These are phyloP conservation scores for Eulemur rubriventer DNA, from an alignment of 2,797 vertebrate genomes.

Conservation along the genomic window DNA sequence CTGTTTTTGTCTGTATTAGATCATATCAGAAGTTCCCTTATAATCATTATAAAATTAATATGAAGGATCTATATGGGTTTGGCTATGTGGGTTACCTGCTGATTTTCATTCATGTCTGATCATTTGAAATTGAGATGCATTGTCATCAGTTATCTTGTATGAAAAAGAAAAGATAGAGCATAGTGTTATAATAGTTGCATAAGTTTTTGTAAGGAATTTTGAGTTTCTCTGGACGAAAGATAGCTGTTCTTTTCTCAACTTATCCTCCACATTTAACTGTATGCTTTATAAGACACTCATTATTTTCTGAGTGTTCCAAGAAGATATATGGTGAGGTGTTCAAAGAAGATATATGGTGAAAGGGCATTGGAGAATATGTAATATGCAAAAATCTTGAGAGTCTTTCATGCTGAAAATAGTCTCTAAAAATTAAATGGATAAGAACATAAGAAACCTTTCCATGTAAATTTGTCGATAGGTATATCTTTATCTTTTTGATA, in stretches of 20 bases:
- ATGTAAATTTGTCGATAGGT: not conserved
- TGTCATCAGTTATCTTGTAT: conserved; percentile 38
- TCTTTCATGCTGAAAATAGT: conserved; percentile 38
- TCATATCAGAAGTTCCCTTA: conserved; percentile 49
- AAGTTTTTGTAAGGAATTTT: not conserved
- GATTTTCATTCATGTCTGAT: not conserved
- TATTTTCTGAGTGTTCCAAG: conserved; percentile 64
- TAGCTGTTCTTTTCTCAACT: conserved; percentile 59
- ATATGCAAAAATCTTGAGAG: not conserved
- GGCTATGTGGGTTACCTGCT: not conserved
- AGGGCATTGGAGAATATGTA: conserved; percentile 48
- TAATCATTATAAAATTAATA: not conserved
- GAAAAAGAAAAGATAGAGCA: conserved; percentile 17
- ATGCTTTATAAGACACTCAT: conserved; percentile 34
- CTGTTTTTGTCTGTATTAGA: not conserved
- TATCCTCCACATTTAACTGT: conserved; percentile 57
- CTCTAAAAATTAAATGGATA: conserved; percentile 12
- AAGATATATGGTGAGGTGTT: not conserved
- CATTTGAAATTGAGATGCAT: not conserved
- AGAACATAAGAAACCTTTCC: conserved; percentile 21
- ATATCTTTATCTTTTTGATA: not conserved
- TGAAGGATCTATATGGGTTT: conserved; percentile 3
- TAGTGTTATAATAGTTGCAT: not conserved
- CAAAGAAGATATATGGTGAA: conserved; percentile 23
- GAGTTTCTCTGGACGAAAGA: conserved; percentile 11